Evolutionary conservation across 2,888 invertebrate species (phyloP).

Genomic region (Drosophila pegasa): DNA sequence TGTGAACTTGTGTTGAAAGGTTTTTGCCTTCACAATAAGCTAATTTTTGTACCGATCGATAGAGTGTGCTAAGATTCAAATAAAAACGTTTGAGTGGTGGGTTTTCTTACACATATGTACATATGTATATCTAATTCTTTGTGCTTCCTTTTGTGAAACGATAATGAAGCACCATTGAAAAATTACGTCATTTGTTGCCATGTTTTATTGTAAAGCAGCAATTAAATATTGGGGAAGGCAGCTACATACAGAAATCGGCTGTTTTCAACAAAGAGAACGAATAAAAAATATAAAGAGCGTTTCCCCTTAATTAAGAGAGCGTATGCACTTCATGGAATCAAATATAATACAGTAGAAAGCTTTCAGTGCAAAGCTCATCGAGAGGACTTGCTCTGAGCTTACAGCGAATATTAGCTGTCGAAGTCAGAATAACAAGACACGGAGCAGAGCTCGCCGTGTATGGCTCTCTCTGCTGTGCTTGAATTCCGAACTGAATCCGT

Average conservation of each 20-base stretch:
- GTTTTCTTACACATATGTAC: background rate
- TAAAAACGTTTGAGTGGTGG: background rate
- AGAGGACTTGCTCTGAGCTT: constrained; percentile 60
- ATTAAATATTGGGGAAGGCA: constrained; percentile 29
- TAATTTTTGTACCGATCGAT: no score
- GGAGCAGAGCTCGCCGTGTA: constrained; percentile 47
- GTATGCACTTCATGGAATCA: constrained; percentile 42
- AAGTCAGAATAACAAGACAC: constrained; percentile 64
- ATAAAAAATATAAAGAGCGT: background rate
- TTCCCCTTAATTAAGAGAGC: constrained; percentile 14
- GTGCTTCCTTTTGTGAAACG: constrained; percentile 23
- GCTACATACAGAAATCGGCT: constrained; percentile 51
- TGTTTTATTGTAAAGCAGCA: constrained; percentile 34
- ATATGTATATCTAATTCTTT: no score
- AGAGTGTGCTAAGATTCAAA: no score
- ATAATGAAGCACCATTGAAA: constrained; percentile 15
- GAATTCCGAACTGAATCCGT: constrained; percentile 59
- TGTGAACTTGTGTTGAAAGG: no score
- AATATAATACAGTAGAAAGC: constrained; percentile 39
- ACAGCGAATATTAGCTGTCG: constrained; percentile 53
- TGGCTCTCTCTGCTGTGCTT: constrained; percentile 21
- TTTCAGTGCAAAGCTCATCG: constrained; percentile 50
- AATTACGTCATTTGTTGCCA: constrained; percentile 68
- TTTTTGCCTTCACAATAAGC: no score
- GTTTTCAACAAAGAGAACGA: constrained; percentile 30